Base-by-base conservation (phyloP, 1,140 invertebrate genomes). In the Antheraea pernyi region DNA sequence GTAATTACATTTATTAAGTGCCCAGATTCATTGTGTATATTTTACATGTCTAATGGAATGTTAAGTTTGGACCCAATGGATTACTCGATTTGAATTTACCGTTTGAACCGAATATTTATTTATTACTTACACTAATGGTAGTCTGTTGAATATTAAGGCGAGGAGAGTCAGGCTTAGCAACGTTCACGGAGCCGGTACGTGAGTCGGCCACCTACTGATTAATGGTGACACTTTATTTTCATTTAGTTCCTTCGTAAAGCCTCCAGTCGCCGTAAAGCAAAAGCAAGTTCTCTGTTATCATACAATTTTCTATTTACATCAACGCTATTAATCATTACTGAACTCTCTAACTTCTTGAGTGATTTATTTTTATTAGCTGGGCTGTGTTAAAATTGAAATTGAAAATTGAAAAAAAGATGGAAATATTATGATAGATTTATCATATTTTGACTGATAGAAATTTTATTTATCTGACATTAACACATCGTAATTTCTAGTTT, bases 211-310 rank as follows among this genome's bases (percentile, higher is more conserved):
- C 67, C 13, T 22, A 18, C 58, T 83, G 73, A 83, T 78, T 81
- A 77, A 81, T 79, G 75, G 59, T 64, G 65, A 72, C 71, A 76
- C 74, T 81, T 76, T 80, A 71, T 78, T 78, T 79, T 76, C 75
- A 80, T 81, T 83, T 78, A 76, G 65, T 67, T 70, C 39, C 65
- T 68, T 68, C 67, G 65, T 62, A 63, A 66, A 42, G 58, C 59
- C 59, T 37, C n/a, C n/a, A n/a, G n/a, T n/a, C n/a, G n/a, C 59
- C 18, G 13, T 64, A 42, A 42, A 42, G 36, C 62, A 30, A 10
- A 22, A 22, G 19, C 60, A 30, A 30, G 46, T 13, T 53, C 46
- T 53, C 46, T 16, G 39, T 42, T 42, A 42, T 42, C 39, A 42
- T 42, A 53, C 1, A 53, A 53, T 53, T 7, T 53, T 53, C 46